A percentile compares a stretch with the other conserved stretches of the same genome.
Evolutionary conservation across 1,140 invertebrate species (phyloP).

Genomic region (Brachionus angularis): DNA sequence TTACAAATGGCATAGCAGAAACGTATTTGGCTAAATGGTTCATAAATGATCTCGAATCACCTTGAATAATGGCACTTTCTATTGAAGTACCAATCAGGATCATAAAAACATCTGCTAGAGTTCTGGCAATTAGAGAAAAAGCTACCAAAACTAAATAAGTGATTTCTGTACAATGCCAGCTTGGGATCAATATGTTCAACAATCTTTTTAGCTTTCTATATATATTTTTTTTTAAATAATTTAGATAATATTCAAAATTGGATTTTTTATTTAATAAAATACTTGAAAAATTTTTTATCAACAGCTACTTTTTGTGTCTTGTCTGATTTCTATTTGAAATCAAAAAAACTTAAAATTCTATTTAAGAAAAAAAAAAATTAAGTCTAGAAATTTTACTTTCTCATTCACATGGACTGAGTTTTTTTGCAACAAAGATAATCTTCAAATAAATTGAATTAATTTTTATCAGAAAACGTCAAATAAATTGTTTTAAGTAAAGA

Average conservation of each 20-base stretch:
- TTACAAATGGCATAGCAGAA: conserved; percentile 74
- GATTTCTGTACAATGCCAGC: conserved; percentile 61
- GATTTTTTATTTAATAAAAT: background rate
- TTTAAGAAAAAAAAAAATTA: background rate
- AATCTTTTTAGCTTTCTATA: conserved; percentile 68
- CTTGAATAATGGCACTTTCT: conserved; percentile 88
- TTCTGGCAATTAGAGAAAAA: conserved; percentile 73
- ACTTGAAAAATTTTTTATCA: conserved; percentile 27
- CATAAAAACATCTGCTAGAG: conserved; percentile 92
- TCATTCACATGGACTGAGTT: background rate
- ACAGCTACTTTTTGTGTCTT: conserved; percentile 43
- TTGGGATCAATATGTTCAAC: conserved; percentile 77
- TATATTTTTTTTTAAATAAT: conserved; percentile 53
- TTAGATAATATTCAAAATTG: background rate
- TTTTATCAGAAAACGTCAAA: background rate
- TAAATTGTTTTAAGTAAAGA: background rate
- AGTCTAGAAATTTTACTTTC: too few species aligned
- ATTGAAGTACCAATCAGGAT: conserved; percentile 86
- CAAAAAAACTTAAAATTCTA: background rate
- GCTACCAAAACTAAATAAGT: conserved; percentile 74
- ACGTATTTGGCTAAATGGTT: conserved; percentile 72
- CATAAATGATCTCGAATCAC: conserved; percentile 72
- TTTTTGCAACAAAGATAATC: conserved; percentile 1
- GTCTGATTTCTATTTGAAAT: conserved; percentile 23
- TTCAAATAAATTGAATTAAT: background rate